Percentiles rank a stretch among this genome's conserved stretches.
These are phyloP conservation scores for Oscheius sp. DNA, from an alignment of 2,888 invertebrate species.

Conservation along the genomic window DNA sequence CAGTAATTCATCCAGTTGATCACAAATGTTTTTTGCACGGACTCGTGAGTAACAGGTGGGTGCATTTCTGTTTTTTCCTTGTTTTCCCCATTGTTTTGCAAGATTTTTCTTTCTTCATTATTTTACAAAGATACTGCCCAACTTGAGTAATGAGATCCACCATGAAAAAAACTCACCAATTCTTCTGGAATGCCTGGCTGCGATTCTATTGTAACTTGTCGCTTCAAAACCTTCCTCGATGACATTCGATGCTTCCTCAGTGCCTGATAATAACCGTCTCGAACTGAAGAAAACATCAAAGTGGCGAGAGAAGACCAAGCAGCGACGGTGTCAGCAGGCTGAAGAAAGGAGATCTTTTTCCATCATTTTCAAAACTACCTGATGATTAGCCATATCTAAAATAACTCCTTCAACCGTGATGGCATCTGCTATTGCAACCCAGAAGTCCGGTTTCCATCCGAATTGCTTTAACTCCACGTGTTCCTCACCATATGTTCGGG, in stretches of 20 bases:
- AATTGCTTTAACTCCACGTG: constrained; percentile 64
- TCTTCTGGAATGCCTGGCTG: constrained; percentile 17
- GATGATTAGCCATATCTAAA: constrained; percentile 66
- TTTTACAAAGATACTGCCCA: no score
- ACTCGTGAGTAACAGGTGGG: no score
- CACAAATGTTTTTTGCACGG: no score
- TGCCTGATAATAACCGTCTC: constrained; percentile 69
- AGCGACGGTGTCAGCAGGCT: constrained; percentile 67
- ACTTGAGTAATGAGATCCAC: background rate
- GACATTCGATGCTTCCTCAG: constrained; percentile 56
- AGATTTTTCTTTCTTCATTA: no score
- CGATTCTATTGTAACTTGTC: constrained; percentile 51
- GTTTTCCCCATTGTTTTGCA: no score
- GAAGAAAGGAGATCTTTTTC: constrained; percentile 18
- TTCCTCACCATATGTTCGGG: constrained; percentile 63
- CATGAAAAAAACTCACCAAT: background rate
- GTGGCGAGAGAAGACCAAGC: constrained; percentile 68
- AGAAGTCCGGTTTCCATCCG: constrained; percentile 70
- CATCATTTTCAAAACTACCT: constrained; percentile 34
- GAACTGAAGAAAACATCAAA: constrained; percentile 64
- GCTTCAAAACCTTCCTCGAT: constrained; percentile 40
- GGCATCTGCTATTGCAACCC: constrained; percentile 69
- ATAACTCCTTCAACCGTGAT: constrained; percentile 69
- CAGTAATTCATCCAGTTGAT: no score
- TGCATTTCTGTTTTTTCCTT: no score